Evolutionary conservation across 2,797 vertebrate genomes (phyloP), one percentile per base, ranked within the genome.

Genomic region (Orientallactaga sibirica): DNA sequence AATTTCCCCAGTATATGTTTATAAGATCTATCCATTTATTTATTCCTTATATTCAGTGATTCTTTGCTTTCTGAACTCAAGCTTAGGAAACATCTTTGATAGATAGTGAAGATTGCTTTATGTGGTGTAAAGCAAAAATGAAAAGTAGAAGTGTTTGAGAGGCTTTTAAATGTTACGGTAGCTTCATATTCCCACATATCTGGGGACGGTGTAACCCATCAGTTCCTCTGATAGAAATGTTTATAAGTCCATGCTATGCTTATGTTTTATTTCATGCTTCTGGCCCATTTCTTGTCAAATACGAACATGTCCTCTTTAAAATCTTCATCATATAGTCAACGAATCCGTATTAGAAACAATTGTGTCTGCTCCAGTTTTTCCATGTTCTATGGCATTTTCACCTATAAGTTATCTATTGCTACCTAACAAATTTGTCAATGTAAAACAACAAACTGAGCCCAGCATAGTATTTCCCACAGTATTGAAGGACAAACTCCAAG

Each of bases 31-130:
- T 22, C 20, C n/a, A 11, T 68, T 84, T 75, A 27, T 82, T 71
- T 88, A 67, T 41, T 90, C 25, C 88, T 83, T 77, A 68, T 79
- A 74, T 87, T 91, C 16, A 74, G 27, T 22, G 20, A 41, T 86
- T 78, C 5, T 22, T 84, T 92, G 55, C 43, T 94, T 94, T 95
- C 89, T 94, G 92, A 84, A 84, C 25, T 92, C 58, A 91, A 58
- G 88, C 3, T 55, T 7, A 74, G 41, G 33, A 87, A 58, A 68
- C 9, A 92, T 37, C 88, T 94, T 77, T 4, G 29, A 77, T 77
- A 6, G 29, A 77, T 85, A 90, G 33, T 89, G 29, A 76, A 22
- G 83, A 27, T 74, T 81, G 66, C 20, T 93, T 89, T 73, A 86
- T 78, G 11, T 64, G 12, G 64, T 71, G 82, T 73, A 92, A 92